These are phyloP conservation scores for Toxotes chatareus DNA, from an alignment of 2,113 vertebrate species.

Conservation along the genomic window DNA sequence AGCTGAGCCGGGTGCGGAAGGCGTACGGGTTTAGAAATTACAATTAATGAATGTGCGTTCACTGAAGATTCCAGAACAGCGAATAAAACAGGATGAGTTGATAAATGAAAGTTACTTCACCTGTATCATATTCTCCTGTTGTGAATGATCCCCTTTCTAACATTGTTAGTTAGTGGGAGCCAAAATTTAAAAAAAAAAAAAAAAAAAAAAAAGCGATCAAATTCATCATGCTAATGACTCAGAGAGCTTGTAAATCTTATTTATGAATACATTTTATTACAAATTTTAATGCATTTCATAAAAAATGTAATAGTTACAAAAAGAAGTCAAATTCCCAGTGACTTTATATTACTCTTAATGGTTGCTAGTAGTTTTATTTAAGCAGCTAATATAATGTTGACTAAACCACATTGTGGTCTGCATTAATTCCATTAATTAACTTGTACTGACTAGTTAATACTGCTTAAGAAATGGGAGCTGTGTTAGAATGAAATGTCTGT, in stretches of 20 bases:
- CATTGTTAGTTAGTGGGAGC: neutral
- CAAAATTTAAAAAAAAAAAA: neutral
- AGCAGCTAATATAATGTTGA: slow-evolving; percentile 33
- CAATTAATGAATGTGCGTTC: slow-evolving; percentile 3
- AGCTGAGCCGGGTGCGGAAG: neutral
- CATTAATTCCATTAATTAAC: slow-evolving; percentile 18
- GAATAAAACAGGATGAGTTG: neutral
- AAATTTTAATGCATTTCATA: slow-evolving; percentile 73
- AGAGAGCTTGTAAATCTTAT: neutral
- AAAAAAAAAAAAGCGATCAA: neutral
- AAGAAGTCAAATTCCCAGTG: slow-evolving; percentile 50
- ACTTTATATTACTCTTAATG: slow-evolving; percentile 53
- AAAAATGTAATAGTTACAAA: slow-evolving; percentile 73
- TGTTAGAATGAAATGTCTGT: slow-evolving; percentile 28
- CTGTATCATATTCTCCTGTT: neutral
- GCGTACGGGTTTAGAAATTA: neutral
- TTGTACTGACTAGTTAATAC: slow-evolving; percentile 15
- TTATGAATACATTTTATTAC: slow-evolving; percentile 71
- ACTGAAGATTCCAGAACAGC: slow-evolving; percentile 58
- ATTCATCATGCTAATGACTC: neutral
- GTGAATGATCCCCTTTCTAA: too few relatives aligned
- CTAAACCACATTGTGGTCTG: slow-evolving; percentile 35
- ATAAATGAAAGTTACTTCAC: neutral
- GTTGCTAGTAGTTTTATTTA: slow-evolving; percentile 35
- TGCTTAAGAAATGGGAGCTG: slow-evolving; percentile 25